Base-by-base conservation (phyloP, 2,888 invertebrate genomes). In the Tanytarsus gracilentus region DNA sequence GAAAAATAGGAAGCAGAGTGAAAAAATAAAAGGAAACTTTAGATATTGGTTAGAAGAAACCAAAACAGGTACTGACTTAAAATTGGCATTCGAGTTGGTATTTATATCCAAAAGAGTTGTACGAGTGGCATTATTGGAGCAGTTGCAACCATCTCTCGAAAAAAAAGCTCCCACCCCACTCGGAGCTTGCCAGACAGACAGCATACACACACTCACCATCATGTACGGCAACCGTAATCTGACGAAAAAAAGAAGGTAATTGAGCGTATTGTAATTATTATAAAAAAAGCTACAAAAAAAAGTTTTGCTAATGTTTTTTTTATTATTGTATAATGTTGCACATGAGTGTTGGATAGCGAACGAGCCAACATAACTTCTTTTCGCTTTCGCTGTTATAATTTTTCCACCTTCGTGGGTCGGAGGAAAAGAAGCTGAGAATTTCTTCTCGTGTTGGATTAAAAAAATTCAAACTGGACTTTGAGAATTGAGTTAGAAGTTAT, bases 1-100 rank as follows among this genome's bases (percentile, higher is more conserved):
- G 68, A 68, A 64, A 67, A 68, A 16, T 50, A 36, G 33, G 40
- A 56, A 52, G 48, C 33, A 58, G 21, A 36, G 52, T 49, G 61
- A 49, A 61, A 62, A 49, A 52, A 63, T 61, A 68, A 69, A 68
- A 69, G 44, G 29, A 58, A 58, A n/a, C n/a, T n/a, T n/a, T n/a
- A n/a, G n/a, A n/a, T n/a, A n/a, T n/a, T n/a, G n/a, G n/a, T n/a
- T 44, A 58, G 58, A 72, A 63, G 64, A 65, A 72, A 73, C 73
- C 69, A 71, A 70, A 72, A 68, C 67, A 69, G 72, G 69, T 72
- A 74, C 74, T 74, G 73, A 72, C 67, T 72, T 68, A 68, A 66
- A 68, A 64, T 66, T 65, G 62, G 66, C 64, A 65, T 66, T 67
- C 66, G 67, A 66, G 65, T 68, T 67, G 65, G 68, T 71, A 72